phyloP scores from a whole-genome alignment of 2,113 vertebrate species.

The Ovibos moschatus region DNA sequence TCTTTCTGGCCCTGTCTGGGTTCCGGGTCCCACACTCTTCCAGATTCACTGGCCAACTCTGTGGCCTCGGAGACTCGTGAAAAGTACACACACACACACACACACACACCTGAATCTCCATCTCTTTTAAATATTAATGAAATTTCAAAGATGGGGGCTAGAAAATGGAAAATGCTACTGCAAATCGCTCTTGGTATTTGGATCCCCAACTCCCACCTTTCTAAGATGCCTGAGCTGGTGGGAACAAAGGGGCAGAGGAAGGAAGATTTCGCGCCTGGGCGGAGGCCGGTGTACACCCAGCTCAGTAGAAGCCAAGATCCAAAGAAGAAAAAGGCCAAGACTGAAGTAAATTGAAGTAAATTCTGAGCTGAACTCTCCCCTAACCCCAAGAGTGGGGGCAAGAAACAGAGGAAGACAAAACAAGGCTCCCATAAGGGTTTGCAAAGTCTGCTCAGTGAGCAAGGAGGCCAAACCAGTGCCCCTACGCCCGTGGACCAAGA shows the following conservation, averaged over 20 bases:
- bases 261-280: background rate
- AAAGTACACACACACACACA: background rate
- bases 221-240: background rate
- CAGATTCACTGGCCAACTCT: background rate
- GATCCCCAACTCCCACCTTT: background rate
- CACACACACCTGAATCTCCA: background rate
- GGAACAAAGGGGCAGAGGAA: conserved; percentile 27
- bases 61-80: background rate
- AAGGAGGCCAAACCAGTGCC: background rate
- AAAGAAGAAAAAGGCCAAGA: background rate
- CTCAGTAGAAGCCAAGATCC: background rate
- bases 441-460: background rate
- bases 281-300: background rate
- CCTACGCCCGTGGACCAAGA: background rate
- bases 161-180: background rate
- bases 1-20: background rate
- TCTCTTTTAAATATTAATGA: background rate
- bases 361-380: background rate
- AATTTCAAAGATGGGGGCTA: background rate
- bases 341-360: background rate
- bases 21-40: background rate
- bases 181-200: background rate
- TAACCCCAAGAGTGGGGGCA: background rate
- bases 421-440: background rate
- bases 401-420: background rate